Conservation (phyloP, 2,113 vertebrate genomes). For the Leuciscus idus region DNA sequence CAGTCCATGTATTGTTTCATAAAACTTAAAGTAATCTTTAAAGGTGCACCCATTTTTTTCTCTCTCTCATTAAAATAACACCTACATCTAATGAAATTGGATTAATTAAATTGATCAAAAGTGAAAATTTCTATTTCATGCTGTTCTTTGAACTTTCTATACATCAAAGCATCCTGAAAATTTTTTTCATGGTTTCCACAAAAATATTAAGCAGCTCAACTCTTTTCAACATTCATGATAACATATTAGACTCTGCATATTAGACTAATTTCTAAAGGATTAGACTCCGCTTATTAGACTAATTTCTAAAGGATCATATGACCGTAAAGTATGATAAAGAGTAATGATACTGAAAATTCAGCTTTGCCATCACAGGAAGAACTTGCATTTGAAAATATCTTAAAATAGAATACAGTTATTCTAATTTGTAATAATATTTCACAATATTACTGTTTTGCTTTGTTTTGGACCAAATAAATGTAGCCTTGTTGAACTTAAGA, state of each 20-base stretch:
- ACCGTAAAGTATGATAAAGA: background rate
- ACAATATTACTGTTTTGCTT: background rate
- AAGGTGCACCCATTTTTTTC: too few relatives aligned
- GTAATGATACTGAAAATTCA: background rate
- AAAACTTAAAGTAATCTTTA: too few relatives aligned
- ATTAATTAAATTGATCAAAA: too few relatives aligned
- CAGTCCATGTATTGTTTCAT: background rate
- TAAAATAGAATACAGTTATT: background rate
- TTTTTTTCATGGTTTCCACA: background rate
- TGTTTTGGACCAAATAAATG: background rate
- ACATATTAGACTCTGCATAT: background rate
- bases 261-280: background rate
- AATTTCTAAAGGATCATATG: background rate
- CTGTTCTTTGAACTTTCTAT: background rate
- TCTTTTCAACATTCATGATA: background rate
- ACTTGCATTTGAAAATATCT: background rate
- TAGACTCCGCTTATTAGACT: background rate
- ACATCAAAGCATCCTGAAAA: background rate
- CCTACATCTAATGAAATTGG: too few relatives aligned
- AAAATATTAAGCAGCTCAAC: background rate
- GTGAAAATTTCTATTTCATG: too few relatives aligned
- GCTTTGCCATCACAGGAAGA: background rate
- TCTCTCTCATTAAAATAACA: too few relatives aligned
- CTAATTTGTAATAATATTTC: background rate
- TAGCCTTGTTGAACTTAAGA: background rate